phyloP scores from a whole-genome alignment of 2,113 vertebrate species.

The Chroicocephalus ridibundus region DNA sequence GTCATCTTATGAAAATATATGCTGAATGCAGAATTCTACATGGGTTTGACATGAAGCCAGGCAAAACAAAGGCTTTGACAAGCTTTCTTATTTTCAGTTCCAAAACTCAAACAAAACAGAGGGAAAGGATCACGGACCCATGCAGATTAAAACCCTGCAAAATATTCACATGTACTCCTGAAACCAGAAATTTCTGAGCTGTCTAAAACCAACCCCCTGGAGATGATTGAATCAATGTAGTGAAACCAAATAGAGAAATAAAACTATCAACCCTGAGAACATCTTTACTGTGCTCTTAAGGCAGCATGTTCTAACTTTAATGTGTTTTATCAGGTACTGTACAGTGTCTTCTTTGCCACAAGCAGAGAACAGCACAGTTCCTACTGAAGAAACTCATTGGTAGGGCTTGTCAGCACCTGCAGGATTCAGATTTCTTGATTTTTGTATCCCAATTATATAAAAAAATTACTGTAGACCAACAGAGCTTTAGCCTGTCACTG shows the following conservation, averaged over 20 bases:
- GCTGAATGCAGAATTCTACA: not conserved
- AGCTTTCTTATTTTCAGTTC: slow-evolving; percentile 1
- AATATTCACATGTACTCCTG: not conserved
- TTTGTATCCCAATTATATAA: not conserved
- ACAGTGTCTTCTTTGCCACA: not conserved
- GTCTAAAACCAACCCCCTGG: not conserved
- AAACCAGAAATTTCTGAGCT: not conserved
- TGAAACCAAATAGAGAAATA: not conserved
- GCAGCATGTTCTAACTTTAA: not conserved
- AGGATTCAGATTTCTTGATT: not conserved
- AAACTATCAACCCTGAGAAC: not conserved
- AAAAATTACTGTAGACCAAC: not conserved
- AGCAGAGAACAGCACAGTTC: not conserved
- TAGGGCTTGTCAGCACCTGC: not conserved
- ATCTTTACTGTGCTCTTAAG: not conserved
- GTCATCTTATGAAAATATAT: not conserved
- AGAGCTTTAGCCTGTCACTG: not conserved
- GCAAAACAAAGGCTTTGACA: slow-evolving; percentile 16
- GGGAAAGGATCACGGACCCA: not conserved
- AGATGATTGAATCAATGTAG: not conserved
- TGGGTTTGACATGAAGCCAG: slow-evolving; percentile 5
- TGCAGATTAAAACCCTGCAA: not conserved
- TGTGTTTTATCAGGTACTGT: not conserved
- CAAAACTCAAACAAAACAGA: slow-evolving; percentile 11
- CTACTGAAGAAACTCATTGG: not conserved